Base-by-base conservation (phyloP, 2,888 invertebrate species). In the Phymatocera aterrima region DNA sequence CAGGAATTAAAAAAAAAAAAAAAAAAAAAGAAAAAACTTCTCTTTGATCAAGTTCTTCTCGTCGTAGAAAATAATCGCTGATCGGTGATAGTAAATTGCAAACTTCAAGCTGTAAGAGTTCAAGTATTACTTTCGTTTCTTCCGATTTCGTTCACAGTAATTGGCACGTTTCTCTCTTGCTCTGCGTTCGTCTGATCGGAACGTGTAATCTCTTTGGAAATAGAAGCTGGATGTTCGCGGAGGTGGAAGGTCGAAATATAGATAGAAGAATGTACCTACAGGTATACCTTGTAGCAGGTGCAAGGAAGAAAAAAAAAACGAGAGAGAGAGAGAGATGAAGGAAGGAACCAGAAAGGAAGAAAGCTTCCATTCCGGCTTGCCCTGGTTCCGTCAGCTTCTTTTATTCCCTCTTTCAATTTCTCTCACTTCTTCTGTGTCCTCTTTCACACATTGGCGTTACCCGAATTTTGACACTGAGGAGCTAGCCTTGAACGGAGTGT, bases 361-460 rank as follows among this genome's bases (percentile, higher is more conserved):
- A 21, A 78, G 54, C 79, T 79, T 74, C 77, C 75, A 78, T 81
- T 80, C 75, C 78, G 79, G 77, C 40, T 79, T 81, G 81, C 81
- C 80, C 79, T 82, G 78, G 80, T 80, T 82, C 80, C 81, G 80
- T 81, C 83, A 82, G 81, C 82, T 82, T 80, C 78, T 68, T 79
- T 82, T 80, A 81, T 81, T 18, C 48, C 34, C 72, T 34, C 51
- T 46, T 28, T 28, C 18, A 34, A 37, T 81, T 82, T 79, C 78
- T 78, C 64, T 48, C 21, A 46, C 68, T 72, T 68, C 79, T 77
- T 31, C 60, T 34, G 57, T 60, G 54, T 24, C 57, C 75, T 79
- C 77, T 54, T 21, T 4, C 28, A 54, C 72, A 34, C 65, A 78
- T 57, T 57, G 46, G 31, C 31, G 64, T 65, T 46, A 46, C 72